Conservation (phyloP, 1,140 invertebrate genomes). For the Babylonia areolata region DNA sequence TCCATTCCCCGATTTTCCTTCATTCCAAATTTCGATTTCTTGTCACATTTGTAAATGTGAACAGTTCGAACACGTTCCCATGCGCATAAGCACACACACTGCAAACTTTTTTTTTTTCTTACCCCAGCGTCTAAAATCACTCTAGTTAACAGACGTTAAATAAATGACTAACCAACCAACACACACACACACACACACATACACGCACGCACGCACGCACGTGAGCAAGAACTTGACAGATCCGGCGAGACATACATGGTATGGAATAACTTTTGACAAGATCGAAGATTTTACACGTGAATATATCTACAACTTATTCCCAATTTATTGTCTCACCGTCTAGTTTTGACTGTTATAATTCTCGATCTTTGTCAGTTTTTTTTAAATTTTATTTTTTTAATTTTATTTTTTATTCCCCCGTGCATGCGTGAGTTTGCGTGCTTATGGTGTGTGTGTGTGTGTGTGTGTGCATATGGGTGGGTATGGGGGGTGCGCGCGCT, state of each 20-base stretch:
- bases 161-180: background rate
- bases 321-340: no score
- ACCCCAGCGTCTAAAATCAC: background rate
- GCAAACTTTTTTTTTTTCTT: background rate
- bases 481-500: background rate
- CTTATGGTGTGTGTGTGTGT: no score
- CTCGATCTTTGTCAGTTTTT: no score
- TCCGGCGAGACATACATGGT: background rate
- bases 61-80: background rate
- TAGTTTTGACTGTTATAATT: no score
- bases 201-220: background rate
- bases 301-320: background rate
- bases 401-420: no score
- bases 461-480: no score
- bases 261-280: background rate
- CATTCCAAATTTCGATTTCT: no score
- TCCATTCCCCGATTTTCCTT: no score
- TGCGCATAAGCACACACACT: background rate
- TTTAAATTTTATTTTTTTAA: no score
- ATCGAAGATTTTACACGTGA: background rate
- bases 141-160: background rate
- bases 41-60: background rate
- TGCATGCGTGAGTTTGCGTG: no score
- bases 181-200: background rate
- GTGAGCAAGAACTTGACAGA: background rate